phyloP scores from a whole-genome alignment of 2,113 vertebrate species.

The Hypomesus transpacificus region DNA sequence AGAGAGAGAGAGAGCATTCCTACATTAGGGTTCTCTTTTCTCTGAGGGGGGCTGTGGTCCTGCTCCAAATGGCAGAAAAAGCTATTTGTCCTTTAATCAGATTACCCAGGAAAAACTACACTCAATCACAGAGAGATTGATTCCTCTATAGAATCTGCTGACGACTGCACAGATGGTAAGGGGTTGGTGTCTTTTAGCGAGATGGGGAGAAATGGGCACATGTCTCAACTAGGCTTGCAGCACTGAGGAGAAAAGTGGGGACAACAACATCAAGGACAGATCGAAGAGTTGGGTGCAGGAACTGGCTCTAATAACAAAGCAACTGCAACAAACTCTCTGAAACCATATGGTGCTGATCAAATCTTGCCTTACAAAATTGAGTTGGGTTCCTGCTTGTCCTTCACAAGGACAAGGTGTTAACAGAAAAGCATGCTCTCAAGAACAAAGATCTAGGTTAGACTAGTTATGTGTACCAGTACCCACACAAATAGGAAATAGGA shows the following conservation, averaged over 20 bases:
- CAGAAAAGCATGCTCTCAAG: too few relatives aligned
- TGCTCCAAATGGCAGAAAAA: slow-evolving; percentile 6
- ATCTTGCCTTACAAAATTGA: not conserved
- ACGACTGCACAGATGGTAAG: not conserved
- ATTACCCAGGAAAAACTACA: not conserved
- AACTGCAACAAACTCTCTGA: not conserved
- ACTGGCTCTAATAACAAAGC: not conserved
- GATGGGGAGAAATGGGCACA: not conserved
- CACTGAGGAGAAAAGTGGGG: not conserved
- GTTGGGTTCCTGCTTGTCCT: not conserved
- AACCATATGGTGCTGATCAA: not conserved
- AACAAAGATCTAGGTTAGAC: too few relatives aligned
- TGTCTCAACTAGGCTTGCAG: not conserved
- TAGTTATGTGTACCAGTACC: too few relatives aligned
- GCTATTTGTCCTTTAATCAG: not conserved
- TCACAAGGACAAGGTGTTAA: not conserved
- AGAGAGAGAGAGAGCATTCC: not conserved
- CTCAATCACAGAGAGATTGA: not conserved
- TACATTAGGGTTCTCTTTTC: not conserved
- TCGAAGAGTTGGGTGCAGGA: not conserved
- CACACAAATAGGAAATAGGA: not conserved
- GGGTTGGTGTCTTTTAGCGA: not conserved
- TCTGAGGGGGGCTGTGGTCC: not conserved
- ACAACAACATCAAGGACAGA: not conserved
- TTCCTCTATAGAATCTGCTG: not conserved